These are phyloP conservation scores for Drosophila orosa DNA, from an alignment of 1,140 invertebrate genomes.

Conservation along the genomic window DNA sequence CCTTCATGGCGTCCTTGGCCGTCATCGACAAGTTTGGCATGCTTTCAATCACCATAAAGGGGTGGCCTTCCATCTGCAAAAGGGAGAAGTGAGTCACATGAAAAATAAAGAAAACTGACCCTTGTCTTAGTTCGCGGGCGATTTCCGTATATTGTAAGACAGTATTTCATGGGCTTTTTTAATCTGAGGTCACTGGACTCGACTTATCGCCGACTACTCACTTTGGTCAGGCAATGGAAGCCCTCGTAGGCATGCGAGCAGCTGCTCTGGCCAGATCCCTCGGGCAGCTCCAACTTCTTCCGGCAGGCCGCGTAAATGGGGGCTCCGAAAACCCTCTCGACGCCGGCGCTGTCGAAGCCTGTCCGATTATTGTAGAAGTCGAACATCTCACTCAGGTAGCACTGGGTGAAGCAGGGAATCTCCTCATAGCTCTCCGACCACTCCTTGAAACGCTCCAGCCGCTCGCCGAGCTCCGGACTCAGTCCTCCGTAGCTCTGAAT, in stretches of 20 bases:
- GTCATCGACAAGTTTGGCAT: constrained; percentile 52
- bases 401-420: constrained; percentile 74
- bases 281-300: constrained; percentile 34
- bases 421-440: constrained; percentile 72
- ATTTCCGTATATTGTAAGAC: not conserved
- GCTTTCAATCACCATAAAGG: constrained; percentile 70
- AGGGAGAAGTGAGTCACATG: not conserved
- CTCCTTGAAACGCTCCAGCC: constrained; percentile 62
- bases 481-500: constrained; percentile 63
- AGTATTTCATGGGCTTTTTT: not conserved
- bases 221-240: constrained; percentile 74
- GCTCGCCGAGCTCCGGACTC: constrained; percentile 33
- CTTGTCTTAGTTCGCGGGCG: not conserved
- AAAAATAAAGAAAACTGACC: not conserved
- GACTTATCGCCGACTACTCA: constrained; percentile 58
- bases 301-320: constrained; percentile 59
- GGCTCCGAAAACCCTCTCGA: constrained; percentile 53
- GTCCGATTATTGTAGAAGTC: constrained; percentile 57
- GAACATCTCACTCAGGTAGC: constrained; percentile 71
- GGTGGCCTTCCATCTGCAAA: constrained; percentile 70
- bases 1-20: constrained; percentile 73
- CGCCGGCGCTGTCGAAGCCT: constrained; percentile 54
- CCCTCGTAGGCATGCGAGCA: constrained; percentile 71
- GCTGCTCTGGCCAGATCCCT: constrained; percentile 25
- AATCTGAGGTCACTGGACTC: constrained; percentile 37